phyloP scores from a whole-genome alignment of 2,797 vertebrate genomes.

The Pantherophis alleghaniensis region DNA sequence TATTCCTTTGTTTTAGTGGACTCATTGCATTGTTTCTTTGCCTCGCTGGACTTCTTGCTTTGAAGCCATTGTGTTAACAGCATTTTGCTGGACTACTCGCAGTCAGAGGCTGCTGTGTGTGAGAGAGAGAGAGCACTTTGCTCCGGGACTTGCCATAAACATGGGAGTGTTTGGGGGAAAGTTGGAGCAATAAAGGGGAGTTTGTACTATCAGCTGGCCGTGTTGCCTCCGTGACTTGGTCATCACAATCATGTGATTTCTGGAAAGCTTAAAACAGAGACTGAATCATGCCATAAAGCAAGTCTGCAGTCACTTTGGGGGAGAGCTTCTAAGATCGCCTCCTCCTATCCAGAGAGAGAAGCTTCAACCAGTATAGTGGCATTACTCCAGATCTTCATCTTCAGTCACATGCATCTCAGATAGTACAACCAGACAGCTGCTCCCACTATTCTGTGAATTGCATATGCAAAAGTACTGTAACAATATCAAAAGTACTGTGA shows the following conservation, averaged over 20 bases:
- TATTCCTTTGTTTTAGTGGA: too few relatives aligned
- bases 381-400: not conserved
- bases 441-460: not conserved
- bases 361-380: not conserved
- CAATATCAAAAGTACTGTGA: not conserved
- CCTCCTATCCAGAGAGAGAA: not conserved
- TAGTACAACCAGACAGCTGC: not conserved
- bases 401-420: not conserved
- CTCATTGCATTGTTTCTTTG: too few relatives aligned
- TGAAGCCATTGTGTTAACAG: too few relatives aligned
- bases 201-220: too few relatives aligned
- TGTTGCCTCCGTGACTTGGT: too few relatives aligned
- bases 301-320: not conserved
- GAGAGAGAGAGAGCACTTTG: too few relatives aligned
- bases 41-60: too few relatives aligned
- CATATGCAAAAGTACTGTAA: not conserved
- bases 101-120: too few relatives aligned
- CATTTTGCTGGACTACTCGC: too few relatives aligned
- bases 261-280: not conserved
- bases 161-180: too few relatives aligned
- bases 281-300: not conserved
- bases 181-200: too few relatives aligned
- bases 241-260: not conserved
- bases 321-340: not conserved
- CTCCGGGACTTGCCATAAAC: too few relatives aligned